Evolutionary conservation across 1,140 invertebrate species (phyloP).

Genomic region (Calephelis nemesis): DNA sequence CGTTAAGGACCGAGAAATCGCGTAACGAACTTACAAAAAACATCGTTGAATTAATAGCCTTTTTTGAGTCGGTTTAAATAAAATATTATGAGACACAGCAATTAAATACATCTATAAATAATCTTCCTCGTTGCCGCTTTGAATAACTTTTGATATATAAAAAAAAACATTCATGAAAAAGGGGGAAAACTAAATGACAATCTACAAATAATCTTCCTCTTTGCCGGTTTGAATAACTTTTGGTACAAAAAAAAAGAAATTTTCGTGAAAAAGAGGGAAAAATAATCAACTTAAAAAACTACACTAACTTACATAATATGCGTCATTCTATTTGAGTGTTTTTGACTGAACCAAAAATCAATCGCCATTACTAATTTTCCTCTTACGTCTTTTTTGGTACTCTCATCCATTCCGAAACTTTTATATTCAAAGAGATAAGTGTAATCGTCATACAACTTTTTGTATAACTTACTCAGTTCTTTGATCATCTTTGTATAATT

Average conservation of each 20-base stretch:
- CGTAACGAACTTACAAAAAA: too few relatives aligned
- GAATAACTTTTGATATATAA: too few relatives aligned
- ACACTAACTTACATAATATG: slow-evolving; percentile 46
- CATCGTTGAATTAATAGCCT: too few relatives aligned
- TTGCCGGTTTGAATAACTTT: too few relatives aligned
- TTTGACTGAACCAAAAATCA: slow-evolving; percentile 54
- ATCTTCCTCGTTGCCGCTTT: too few relatives aligned
- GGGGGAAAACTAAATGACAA: background rate
- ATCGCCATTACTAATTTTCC: slow-evolving; percentile 38
- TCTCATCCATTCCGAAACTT: slow-evolving; percentile 51
- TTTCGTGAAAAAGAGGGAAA: background rate
- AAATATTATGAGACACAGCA: too few relatives aligned
- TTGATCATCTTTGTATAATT: slow-evolving; percentile 67
- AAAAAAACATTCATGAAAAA: background rate
- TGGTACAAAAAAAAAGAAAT: too few relatives aligned
- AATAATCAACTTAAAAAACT: background rate
- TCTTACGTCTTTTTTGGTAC: slow-evolving; percentile 28
- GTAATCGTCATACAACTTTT: slow-evolving; percentile 53
- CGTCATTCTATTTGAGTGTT: slow-evolving; percentile 44
- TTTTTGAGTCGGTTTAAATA: too few relatives aligned
- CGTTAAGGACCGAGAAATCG: too few relatives aligned
- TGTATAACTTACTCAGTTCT: slow-evolving; percentile 54
- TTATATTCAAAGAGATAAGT: slow-evolving; percentile 61
- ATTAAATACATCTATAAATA: too few relatives aligned
- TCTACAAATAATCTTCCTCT: too few relatives aligned